Conservation (phyloP, 2,113 vertebrate genomes). For the Dascyllus trimaculatus region DNA sequence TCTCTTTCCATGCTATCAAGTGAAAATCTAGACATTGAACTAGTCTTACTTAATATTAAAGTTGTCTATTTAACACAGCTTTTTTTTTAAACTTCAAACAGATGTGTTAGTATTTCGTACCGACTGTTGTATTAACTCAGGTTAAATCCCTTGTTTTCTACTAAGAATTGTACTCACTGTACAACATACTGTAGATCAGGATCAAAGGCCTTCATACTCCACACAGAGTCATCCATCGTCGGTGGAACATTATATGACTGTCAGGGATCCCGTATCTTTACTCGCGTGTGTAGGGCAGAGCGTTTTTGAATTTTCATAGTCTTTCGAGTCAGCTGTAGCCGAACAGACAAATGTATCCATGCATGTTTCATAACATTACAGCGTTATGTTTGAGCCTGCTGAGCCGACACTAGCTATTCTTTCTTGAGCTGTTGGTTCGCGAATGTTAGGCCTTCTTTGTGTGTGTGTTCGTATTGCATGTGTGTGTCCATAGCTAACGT, state of each 20-base stretch:
- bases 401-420: conserved; percentile 25
- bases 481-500: conserved; percentile 20
- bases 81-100: conserved; percentile 33
- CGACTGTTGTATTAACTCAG: conserved; percentile 77
- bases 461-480: conserved; percentile 36
- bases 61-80: conserved; percentile 38
- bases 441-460: background rate
- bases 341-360: conserved; percentile 13
- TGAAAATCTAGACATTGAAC: conserved; percentile 33
- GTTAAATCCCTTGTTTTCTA: conserved; percentile 69
- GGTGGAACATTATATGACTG: conserved; percentile 7
- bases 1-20: conserved; percentile 34
- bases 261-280: conserved; percentile 45
- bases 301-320: conserved; percentile 12
- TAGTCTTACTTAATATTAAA: conserved; percentile 44
- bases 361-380: conserved; percentile 37
- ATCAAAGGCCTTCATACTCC: conserved; percentile 46
- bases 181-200: conserved; percentile 63
- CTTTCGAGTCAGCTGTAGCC: conserved; percentile 48
- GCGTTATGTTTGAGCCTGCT: background rate
- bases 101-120: conserved; percentile 60
- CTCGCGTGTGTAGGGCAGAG: conserved; percentile 8
- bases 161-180: conserved; percentile 47
- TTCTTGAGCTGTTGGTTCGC: conserved; percentile 27
- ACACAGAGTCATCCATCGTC: conserved; percentile 27